Base-by-base conservation (phyloP, 2,113 vertebrate species). In the Elephas maximus region DNA sequence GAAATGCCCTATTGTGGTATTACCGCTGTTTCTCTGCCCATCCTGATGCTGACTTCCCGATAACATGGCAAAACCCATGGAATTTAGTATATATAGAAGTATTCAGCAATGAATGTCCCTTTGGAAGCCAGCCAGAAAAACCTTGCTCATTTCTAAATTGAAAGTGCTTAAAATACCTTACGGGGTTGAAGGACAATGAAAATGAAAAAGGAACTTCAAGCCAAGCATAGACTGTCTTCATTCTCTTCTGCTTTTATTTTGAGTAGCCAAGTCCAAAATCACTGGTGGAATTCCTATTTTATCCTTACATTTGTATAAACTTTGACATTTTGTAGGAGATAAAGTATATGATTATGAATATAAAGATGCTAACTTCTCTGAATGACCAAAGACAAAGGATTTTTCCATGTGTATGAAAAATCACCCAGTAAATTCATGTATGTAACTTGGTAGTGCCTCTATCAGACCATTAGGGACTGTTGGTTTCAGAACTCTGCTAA, bases 71-170 rank as follows among this genome's bases (percentile, higher is more conserved):
- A 62, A 73, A 57, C 2, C 8, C 28, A 12, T 17, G 41, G 51
- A 53, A 24, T 48, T 23, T 11, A 67, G 30, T 37, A 7, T 9
- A 5, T 10, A 5, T 1, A 10, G n/a, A 79, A 79, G 14, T 2
- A 23, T 26, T 45, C 12, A 30, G 57, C 48, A 21, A 23, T 44
- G 23, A 79, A 21, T 8, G 15, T 8, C 51, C 10, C 9, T 78
- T 91, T 23, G 37, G 82, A 84, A 57, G 14, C 15, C 24, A 60
- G 12, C 10, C 53, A 86, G 48, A 82, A 67, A 62, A 53, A 30
- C 18, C 6, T 14, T 6, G 20, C 7, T 2, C 2, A 0, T 60
- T 26, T 51, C 30, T 83, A 5, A 71, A 11, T 2, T 51, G 15
- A 23, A 33, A 9, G 6, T 18, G 67, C 48, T 44, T 86, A 4